Evolutionary conservation across 2,888 invertebrate species (phyloP).

Genomic region (Aphodius sticticus): DNA sequence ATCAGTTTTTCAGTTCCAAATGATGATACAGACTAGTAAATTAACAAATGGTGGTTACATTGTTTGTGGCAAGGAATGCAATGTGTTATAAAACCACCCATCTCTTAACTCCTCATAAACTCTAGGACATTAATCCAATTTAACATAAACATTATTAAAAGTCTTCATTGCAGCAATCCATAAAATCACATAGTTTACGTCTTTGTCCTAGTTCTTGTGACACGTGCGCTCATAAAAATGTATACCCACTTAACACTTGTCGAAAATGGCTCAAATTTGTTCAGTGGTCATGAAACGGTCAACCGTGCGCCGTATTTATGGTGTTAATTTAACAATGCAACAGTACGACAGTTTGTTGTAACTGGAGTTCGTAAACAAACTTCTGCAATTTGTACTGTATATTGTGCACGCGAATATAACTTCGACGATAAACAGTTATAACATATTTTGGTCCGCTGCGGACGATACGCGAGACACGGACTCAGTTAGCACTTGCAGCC

Average conservation of each 20-base stretch:
- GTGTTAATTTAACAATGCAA: constrained; percentile 4
- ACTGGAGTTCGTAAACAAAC: constrained; percentile 21
- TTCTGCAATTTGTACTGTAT: constrained; percentile 21
- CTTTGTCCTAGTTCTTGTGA: background rate
- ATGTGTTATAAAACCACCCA: no score
- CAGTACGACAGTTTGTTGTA: background rate
- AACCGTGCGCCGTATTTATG: constrained; percentile 4
- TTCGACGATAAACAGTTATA: constrained; percentile 4
- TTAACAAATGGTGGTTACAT: no score
- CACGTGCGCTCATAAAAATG: background rate
- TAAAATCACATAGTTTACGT: no score
- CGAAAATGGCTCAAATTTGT: background rate
- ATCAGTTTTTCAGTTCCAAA: no score
- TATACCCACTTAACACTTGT: background rate
- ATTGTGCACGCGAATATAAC: constrained; percentile 4
- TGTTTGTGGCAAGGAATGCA: no score
- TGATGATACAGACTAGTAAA: no score
- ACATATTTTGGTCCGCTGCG: background rate
- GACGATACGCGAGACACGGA: background rate
- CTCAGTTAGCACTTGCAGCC: background rate
- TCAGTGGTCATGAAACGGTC: background rate
- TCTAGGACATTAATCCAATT: no score
- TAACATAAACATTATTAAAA: no score
- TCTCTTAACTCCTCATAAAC: no score
- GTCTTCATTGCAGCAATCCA: no score